A percentile compares a stretch with the other conserved stretches of the same genome.
phyloP scores from a whole-genome alignment of 35 echinoderm and acorn worm genomes.

The Holothuria glaberrima region DNA sequence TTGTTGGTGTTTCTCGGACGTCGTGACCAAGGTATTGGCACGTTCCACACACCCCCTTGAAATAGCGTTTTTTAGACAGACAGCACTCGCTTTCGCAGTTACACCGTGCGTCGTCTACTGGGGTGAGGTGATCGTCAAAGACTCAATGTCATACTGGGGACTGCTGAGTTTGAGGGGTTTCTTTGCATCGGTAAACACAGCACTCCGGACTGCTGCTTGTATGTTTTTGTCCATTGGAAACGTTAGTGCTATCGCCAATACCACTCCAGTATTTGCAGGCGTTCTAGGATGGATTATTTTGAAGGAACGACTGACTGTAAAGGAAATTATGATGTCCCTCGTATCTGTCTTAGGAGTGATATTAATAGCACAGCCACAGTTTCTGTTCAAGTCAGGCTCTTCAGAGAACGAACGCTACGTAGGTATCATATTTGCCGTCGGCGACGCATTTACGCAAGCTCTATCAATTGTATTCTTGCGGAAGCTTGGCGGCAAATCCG shows the following conservation, averaged over 20 bases:
- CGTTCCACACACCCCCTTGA: not conserved
- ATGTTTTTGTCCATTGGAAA: constrained; percentile 22
- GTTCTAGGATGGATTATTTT: constrained; percentile 4
- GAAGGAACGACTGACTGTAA: not conserved
- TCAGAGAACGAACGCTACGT: constrained; percentile 3
- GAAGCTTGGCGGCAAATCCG: not conserved
- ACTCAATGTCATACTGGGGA: not conserved
- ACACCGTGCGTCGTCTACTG: not conserved
- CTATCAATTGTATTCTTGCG: constrained; percentile 6
- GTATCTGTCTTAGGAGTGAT: not conserved
- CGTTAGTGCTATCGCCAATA: constrained; percentile 15
- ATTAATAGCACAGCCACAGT: constrained; percentile 11
- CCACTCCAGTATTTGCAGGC: not conserved
- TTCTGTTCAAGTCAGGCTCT: not conserved
- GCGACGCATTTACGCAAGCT: constrained; percentile 14
- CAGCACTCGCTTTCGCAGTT: not conserved
- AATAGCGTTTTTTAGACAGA: constrained; percentile 18
- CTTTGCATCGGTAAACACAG: not conserved
- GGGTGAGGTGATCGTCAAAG: not conserved
- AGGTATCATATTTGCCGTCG: constrained; percentile 18
- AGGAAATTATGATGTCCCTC: constrained; percentile 16
- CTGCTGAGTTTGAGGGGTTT: constrained; percentile 12
- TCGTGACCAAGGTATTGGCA: constrained; percentile 1
- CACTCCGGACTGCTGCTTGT: not conserved
- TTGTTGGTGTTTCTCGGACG: constrained; percentile 2